A percentile compares a stretch with the other conserved stretches of the same genome.
Conservation (phyloP, 2,113 vertebrate species). For the Odontesthes bonariensis region DNA sequence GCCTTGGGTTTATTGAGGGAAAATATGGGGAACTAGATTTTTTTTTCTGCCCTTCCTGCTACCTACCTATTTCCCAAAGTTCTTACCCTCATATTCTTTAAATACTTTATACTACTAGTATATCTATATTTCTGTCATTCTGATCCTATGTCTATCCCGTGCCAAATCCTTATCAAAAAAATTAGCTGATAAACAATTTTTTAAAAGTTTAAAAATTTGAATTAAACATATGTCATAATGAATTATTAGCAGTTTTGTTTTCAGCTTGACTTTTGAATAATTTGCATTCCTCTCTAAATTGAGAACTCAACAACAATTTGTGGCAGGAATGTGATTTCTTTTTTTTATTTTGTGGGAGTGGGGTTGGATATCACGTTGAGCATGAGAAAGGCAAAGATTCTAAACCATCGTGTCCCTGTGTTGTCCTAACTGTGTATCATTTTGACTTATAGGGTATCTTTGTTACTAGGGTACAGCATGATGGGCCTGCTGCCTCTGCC, state of each 20-base stretch:
- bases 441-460: constrained; percentile 99
- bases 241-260: constrained; percentile 6
- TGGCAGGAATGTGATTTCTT: constrained; percentile 39
- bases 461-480: constrained; percentile 99
- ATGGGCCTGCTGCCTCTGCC: constrained; percentile 92
- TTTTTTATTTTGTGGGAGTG: neutral
- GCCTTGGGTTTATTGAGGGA: constrained; percentile 76
- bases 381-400: constrained; percentile 87
- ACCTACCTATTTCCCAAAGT: constrained; percentile 36
- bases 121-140: constrained; percentile 40
- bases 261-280: constrained; percentile 1
- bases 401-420: constrained; percentile 86
- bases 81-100: constrained; percentile 41
- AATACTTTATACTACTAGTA: constrained; percentile 26
- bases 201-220: constrained; percentile 23
- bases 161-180: constrained; percentile 18
- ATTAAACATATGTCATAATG: neutral
- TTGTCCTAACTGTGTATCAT: constrained; percentile 99
- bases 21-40: constrained; percentile 43
- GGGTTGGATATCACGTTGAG: constrained; percentile 51
- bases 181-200: constrained; percentile 19
- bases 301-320: constrained; percentile 23
- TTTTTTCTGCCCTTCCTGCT: constrained; percentile 45
- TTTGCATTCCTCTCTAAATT: constrained; percentile 64
- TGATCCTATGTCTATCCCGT: constrained; percentile 20